Percentiles rank a stretch among this genome's conserved stretches.
phyloP scores from a whole-genome alignment of 2,888 invertebrate genomes.

The Epiblema foenella region DNA sequence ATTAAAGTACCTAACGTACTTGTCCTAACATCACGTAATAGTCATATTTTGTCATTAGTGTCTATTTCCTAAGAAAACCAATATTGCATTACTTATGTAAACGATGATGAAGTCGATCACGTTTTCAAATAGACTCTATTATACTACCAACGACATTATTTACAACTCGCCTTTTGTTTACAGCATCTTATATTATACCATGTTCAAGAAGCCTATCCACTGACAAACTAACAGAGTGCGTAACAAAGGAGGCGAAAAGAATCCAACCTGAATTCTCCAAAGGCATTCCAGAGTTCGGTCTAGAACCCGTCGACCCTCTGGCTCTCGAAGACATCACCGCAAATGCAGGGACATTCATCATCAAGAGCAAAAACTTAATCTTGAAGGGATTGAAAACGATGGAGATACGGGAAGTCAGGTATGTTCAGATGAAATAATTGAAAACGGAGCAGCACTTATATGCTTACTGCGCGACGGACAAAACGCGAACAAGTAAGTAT shows the following conservation, averaged over 20 bases:
- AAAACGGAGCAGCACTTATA: no score
- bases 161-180: slow-evolving; percentile 29
- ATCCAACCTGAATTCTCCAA: slow-evolving; percentile 43
- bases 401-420: slow-evolving; percentile 48
- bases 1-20: no score
- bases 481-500: no score
- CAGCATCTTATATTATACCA: slow-evolving; percentile 47
- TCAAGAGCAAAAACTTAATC: slow-evolving; percentile 48
- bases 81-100: no score
- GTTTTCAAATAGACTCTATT: no score
- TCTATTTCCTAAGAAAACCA: no score
- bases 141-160: no score
- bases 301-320: slow-evolving; percentile 49
- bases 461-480: no score
- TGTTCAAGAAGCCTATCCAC: slow-evolving; percentile 44
- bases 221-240: slow-evolving; percentile 46
- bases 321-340: slow-evolving; percentile 44
- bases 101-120: no score
- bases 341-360: slow-evolving; percentile 46
- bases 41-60: no score
- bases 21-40: no score
- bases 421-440: slow-evolving; percentile 11
- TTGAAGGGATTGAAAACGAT: slow-evolving; percentile 48
- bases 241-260: slow-evolving; percentile 44
- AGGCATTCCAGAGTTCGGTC: slow-evolving; percentile 47